These are phyloP conservation scores for Aphyosemion australe DNA, from an alignment of 2,113 vertebrate species.

Conservation along the genomic window DNA sequence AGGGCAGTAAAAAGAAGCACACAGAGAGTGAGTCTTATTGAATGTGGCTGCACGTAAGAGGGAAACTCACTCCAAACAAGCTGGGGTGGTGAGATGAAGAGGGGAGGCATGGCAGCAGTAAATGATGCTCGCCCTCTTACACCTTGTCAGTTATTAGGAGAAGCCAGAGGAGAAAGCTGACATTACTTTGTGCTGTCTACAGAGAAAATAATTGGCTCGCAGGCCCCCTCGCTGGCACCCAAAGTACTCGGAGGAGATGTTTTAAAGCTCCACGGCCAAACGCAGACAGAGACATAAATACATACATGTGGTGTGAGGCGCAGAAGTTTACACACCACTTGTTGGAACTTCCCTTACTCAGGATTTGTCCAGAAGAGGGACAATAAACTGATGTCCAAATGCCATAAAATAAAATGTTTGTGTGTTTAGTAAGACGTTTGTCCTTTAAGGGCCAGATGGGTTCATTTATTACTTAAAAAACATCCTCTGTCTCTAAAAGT, in stretches of 20 bases:
- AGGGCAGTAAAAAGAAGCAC: constrained; percentile 51
- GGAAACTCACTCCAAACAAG: constrained; percentile 59
- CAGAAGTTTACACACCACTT: not conserved
- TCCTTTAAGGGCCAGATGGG: too few relatives aligned
- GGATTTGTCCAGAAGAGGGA: not conserved
- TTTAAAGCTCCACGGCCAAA: constrained; percentile 49
- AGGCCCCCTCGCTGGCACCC: constrained; percentile 49
- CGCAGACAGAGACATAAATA: constrained; percentile 7
- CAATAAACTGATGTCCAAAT: not conserved
- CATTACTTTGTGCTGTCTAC: constrained; percentile 71
- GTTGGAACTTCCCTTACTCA: not conserved
- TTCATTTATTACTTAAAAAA: too few relatives aligned
- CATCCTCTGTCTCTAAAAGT: too few relatives aligned
- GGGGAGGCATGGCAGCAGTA: constrained; percentile 66
- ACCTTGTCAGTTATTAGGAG: constrained; percentile 78
- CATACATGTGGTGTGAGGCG: constrained; percentile 1
- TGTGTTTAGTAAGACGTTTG: not conserved
- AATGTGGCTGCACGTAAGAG: constrained; percentile 51
- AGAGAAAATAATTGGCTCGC: constrained; percentile 71
- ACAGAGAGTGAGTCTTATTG: constrained; percentile 36
- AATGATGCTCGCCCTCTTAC: constrained; percentile 71
- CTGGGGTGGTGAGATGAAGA: constrained; percentile 56
- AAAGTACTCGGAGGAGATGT: constrained; percentile 51
- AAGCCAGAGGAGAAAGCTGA: constrained; percentile 72
- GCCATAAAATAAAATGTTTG: not conserved